A percentile compares a stretch with the other conserved stretches of the same genome.
Evolutionary conservation across 2,888 invertebrate species (phyloP).

Genomic region (Melanophora roralis): DNA sequence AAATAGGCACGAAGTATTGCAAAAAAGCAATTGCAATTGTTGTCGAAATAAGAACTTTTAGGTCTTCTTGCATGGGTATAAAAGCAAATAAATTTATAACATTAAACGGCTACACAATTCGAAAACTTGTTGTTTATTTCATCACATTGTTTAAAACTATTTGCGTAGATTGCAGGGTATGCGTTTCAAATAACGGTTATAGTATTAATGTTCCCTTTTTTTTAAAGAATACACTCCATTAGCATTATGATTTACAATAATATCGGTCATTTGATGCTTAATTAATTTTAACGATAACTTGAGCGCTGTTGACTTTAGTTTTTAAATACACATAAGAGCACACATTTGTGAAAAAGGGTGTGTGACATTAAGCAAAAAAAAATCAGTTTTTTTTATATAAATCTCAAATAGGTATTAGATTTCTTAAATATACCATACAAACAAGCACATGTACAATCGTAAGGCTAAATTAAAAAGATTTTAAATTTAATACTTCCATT

Average conservation of each 20-base stretch:
- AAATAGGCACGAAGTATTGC: too few relatives aligned
- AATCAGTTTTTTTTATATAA: not conserved
- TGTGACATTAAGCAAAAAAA: conserved; percentile 16
- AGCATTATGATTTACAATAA: conserved; percentile 70
- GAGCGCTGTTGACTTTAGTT: conserved; percentile 63
- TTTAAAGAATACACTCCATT: conserved; percentile 68
- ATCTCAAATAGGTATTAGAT: conserved; percentile 30
- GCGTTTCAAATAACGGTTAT: not conserved
- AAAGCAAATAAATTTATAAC: too few relatives aligned
- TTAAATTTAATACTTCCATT: conserved; percentile 1
- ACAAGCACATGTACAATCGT: not conserved
- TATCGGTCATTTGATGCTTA: conserved; percentile 73
- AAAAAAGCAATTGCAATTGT: too few relatives aligned
- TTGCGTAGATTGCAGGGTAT: too few relatives aligned
- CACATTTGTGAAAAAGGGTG: not conserved
- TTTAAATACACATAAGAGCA: too few relatives aligned
- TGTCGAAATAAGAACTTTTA: too few relatives aligned
- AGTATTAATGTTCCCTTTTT: not conserved
- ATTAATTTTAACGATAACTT: conserved; percentile 74
- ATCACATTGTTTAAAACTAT: too few relatives aligned
- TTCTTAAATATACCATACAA: not conserved
- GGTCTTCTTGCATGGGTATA: too few relatives aligned
- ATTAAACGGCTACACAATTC: too few relatives aligned
- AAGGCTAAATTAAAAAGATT: not conserved
- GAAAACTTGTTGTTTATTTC: too few relatives aligned